Percentiles rank a stretch among this genome's conserved stretches.
Evolutionary conservation across 2,113 vertebrate species (phyloP).

Genomic region (Pontoporia blainvillei): DNA sequence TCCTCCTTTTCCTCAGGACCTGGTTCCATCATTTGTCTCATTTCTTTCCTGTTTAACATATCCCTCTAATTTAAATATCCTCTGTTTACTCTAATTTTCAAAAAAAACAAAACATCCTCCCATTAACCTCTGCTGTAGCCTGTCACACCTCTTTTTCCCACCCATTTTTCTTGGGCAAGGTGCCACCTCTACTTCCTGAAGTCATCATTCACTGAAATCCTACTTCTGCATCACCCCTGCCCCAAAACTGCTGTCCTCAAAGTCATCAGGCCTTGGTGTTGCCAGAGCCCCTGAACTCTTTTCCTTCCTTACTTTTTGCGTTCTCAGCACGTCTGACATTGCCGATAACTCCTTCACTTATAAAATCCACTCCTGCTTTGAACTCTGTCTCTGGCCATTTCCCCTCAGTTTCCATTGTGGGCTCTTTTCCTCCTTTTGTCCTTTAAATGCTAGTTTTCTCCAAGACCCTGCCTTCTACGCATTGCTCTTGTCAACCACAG

Average conservation of each 20-base stretch:
- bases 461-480: not conserved
- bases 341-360: not conserved
- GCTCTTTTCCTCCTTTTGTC: not conserved
- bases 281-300: not conserved
- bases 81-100: not conserved
- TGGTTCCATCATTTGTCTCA: not conserved
- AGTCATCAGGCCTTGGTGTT: not conserved
- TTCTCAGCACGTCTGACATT: not conserved
- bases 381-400: not conserved
- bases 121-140: not conserved
- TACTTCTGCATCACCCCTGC: not conserved
- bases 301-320: not conserved
- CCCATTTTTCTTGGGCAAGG: not conserved
- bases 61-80: not conserved
- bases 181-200: not conserved
- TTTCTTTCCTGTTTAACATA: not conserved
- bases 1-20: not conserved
- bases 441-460: not conserved
- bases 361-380: not conserved
- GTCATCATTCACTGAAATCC: not conserved
- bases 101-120: not conserved
- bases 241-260: not conserved
- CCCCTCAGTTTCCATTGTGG: not conserved
- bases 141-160: not conserved
- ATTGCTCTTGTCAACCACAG: not conserved